Conservation (phyloP, 1,140 invertebrate species). For the Maconellicoccus hirsutus region DNA sequence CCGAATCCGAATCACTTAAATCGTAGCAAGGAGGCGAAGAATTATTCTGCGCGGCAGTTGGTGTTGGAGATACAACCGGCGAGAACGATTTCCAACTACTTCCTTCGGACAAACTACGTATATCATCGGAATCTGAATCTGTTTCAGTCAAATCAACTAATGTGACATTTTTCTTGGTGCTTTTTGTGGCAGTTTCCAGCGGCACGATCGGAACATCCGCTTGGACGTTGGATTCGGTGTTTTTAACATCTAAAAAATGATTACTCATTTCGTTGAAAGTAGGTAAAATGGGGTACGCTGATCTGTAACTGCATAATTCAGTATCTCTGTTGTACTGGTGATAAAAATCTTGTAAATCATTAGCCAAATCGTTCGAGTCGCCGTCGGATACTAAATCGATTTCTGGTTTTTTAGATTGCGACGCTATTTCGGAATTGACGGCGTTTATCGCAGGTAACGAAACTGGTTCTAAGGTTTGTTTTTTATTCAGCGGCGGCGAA, state of each 20-base stretch:
- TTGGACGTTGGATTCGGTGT: neutral
- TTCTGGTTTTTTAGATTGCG: neutral
- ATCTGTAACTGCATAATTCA: neutral
- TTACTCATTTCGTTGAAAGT: neutral
- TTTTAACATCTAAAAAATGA: neutral
- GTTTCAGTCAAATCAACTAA: neutral
- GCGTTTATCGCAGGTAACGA: neutral
- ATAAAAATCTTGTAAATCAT: neutral
- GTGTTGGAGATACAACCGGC: neutral
- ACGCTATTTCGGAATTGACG: neutral
- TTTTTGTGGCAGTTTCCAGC: neutral
- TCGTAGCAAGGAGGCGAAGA: neutral
- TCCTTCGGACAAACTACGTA: neutral
- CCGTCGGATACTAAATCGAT: neutral
- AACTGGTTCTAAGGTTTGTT: neutral
- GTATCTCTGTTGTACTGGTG: neutral
- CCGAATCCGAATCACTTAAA: neutral
- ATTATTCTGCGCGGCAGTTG: neutral
- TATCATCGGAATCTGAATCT: slow-evolving; percentile 4
- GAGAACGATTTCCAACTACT: neutral
- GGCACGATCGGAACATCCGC: neutral
- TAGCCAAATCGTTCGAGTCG: neutral
- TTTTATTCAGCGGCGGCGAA: neutral
- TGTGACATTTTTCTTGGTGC: neutral
- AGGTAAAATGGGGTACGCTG: neutral